Evolutionary conservation across 1,140 invertebrate genomes (phyloP).

Genomic region (Drosophila burlai): DNA sequence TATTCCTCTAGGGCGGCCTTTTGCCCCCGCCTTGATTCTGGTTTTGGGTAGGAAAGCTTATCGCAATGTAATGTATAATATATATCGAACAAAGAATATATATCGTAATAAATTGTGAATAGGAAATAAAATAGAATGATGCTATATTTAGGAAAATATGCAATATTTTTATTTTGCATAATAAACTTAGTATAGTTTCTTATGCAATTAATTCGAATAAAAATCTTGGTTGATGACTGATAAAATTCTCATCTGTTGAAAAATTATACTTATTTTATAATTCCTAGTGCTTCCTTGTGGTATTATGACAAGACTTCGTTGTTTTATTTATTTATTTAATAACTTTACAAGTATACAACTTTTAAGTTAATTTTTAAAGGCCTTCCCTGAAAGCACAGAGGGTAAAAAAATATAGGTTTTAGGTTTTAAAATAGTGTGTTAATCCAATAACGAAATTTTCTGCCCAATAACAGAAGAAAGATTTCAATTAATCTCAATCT

Average conservation of each 20-base stretch:
- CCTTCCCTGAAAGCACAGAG: too few species aligned
- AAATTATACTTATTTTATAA: background rate
- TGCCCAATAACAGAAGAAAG: too few species aligned
- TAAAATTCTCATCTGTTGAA: too few species aligned
- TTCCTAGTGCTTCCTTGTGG: background rate
- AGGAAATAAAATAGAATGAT: background rate
- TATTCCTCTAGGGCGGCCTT: conserved; percentile 49
- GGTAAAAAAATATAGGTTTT: background rate
- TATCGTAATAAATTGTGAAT: background rate
- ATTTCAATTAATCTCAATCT: background rate
- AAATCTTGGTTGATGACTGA: background rate
- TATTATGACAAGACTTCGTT: background rate
- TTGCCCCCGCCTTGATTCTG: conserved; percentile 8
- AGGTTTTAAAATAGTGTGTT: background rate
- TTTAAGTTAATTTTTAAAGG: background rate
- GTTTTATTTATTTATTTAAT: background rate
- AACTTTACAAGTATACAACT: background rate
- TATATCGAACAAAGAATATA: conserved; percentile 6
- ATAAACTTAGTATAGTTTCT: background rate
- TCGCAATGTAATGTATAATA: background rate
- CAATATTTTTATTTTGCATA: too few species aligned
- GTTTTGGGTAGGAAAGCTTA: conserved; percentile 11
- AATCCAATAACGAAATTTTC: background rate
- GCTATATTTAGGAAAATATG: background rate
- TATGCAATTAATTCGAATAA: background rate